These are phyloP conservation scores for Prinia subflava DNA, from an alignment of 2,113 vertebrate species.

Conservation along the genomic window DNA sequence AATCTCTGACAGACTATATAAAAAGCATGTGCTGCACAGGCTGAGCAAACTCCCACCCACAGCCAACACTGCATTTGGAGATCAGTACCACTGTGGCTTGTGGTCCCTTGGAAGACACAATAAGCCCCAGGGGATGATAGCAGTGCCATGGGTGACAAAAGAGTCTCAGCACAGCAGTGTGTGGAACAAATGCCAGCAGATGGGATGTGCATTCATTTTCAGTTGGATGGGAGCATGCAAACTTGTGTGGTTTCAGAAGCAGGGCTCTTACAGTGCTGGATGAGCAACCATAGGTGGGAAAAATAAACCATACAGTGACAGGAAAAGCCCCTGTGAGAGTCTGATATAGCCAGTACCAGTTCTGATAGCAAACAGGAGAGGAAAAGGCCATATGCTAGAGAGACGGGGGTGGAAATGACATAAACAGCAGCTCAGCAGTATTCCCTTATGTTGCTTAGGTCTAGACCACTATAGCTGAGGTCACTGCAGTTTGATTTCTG, in stretches of 20 bases:
- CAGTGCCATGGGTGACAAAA: background rate
- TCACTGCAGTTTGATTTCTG: background rate
- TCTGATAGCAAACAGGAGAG: background rate
- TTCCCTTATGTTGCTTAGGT: background rate
- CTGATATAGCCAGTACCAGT: background rate
- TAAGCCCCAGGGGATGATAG: background rate
- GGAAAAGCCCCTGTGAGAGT: background rate
- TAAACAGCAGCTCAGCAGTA: constrained; percentile 9
- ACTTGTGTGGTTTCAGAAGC: background rate
- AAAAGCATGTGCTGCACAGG: background rate
- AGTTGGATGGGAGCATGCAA: background rate
- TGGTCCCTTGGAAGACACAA: background rate
- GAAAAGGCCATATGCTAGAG: background rate
- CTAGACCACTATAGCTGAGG: background rate
- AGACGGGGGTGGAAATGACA: background rate
- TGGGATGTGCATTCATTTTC: background rate
- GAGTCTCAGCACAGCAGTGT: background rate
- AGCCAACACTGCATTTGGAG: background rate
- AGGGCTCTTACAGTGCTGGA: background rate
- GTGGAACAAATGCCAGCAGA: background rate
- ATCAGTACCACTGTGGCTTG: background rate
- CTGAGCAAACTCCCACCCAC: background rate
- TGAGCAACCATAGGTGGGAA: background rate
- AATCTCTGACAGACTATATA: background rate
- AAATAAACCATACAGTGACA: background rate